Evolutionary conservation across 2,888 invertebrate species (phyloP).

Genomic region (Conchocele bisecta): DNA sequence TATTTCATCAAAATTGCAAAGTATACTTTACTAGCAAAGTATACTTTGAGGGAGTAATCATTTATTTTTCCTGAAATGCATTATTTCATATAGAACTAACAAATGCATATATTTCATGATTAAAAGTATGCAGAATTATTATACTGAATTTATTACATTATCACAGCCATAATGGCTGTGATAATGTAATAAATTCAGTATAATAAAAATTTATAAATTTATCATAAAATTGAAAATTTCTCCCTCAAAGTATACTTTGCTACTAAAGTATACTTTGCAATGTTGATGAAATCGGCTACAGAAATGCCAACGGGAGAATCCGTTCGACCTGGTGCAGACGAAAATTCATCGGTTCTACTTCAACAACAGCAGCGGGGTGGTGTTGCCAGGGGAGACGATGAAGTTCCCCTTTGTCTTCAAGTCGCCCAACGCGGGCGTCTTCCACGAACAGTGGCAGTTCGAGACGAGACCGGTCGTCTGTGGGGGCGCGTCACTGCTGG

Average conservation of each 20-base stretch:
- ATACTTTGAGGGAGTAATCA: too few relatives aligned
- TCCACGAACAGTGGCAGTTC: slow-evolving; percentile 82
- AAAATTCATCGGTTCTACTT: slow-evolving; percentile 82
- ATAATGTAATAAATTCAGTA: too few relatives aligned
- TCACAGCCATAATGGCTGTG: too few relatives aligned
- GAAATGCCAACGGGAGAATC: slow-evolving; percentile 80
- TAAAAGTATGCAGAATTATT: too few relatives aligned
- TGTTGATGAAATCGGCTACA: slow-evolving; percentile 63
- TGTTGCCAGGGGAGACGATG: slow-evolving; percentile 81
- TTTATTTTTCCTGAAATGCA: too few relatives aligned
- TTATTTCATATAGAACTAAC: too few relatives aligned
- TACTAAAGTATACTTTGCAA: neutral
- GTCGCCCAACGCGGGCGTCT: slow-evolving; percentile 81
- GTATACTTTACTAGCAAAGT: too few relatives aligned
- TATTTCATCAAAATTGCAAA: too few relatives aligned
- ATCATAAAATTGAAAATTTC: neutral
- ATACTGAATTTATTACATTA: too few relatives aligned
- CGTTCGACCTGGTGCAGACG: slow-evolving; percentile 78
- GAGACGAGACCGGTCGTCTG: slow-evolving; percentile 80
- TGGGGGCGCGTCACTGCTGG: slow-evolving; percentile 80
- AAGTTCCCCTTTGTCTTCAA: slow-evolving; percentile 82
- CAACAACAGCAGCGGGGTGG: slow-evolving; percentile 81
- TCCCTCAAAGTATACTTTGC: neutral
- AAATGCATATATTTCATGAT: too few relatives aligned
- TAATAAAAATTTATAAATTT: too few relatives aligned